These are phyloP conservation scores for Tinea pellionella DNA, from an alignment of 2,888 invertebrate genomes.

Conservation along the genomic window DNA sequence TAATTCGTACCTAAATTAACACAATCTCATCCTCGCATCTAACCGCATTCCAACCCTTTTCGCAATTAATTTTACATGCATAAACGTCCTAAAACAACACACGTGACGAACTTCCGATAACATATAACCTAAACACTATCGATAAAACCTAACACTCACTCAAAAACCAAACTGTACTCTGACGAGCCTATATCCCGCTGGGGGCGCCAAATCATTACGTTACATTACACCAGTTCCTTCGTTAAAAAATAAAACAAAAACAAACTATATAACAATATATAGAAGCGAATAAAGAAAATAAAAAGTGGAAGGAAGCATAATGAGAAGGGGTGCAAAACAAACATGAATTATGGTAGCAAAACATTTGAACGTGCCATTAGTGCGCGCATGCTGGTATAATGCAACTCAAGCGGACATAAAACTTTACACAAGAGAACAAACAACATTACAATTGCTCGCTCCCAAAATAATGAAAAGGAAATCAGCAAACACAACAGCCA, in stretches of 20 bases:
- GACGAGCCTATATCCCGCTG: conserved; percentile 23
- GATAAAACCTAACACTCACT: neutral
- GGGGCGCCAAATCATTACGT: conserved; percentile 62
- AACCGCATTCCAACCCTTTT: conserved; percentile 11
- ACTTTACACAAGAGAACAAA: neutral
- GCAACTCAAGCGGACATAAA: conserved; percentile 2
- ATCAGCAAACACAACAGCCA: neutral
- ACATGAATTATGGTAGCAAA: conserved; percentile 4
- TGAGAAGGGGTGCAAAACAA: conserved; percentile 1
- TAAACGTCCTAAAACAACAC: neutral
- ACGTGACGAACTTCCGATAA: neutral
- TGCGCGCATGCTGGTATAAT: neutral
- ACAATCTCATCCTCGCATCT: neutral
- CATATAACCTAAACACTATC: neutral
- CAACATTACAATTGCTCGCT: neutral
- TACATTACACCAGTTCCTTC: conserved; percentile 63
- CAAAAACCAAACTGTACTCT: neutral
- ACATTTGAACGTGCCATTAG: neutral
- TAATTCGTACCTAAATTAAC: neutral
- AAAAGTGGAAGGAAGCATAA: conserved; percentile 21
- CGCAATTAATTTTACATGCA: neutral
- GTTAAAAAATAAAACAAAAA: conserved; percentile 14
- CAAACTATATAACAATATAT: conserved; percentile 2
- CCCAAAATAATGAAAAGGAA: neutral
- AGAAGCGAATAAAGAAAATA: conserved; percentile 24